A percentile compares a stretch with the other conserved stretches of the same genome.
Evolutionary conservation across 2,113 vertebrate species (phyloP).

Genomic region (Grus americana): DNA sequence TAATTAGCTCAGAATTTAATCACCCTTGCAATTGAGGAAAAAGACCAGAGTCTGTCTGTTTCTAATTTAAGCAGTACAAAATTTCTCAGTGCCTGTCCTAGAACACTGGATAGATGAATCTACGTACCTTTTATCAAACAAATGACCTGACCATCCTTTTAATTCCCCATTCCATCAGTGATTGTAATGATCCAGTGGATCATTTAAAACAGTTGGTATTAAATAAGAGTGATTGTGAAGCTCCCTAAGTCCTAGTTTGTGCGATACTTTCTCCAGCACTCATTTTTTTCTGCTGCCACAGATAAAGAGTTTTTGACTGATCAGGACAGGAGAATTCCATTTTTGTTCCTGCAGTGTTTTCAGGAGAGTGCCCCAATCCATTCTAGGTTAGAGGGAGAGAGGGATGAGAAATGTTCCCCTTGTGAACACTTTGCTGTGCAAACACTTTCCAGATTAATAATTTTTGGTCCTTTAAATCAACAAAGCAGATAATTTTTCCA

Average conservation of each 20-base stretch:
- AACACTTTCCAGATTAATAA: not conserved
- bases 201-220: not conserved
- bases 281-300: not conserved
- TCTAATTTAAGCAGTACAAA: not conserved
- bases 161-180: not conserved
- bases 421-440: not conserved
- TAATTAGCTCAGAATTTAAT: slow-evolving; percentile 12
- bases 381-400: not conserved
- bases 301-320: not conserved
- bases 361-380: not conserved
- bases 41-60: not conserved
- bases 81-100: not conserved
- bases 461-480: not conserved
- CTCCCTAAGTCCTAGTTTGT: not conserved
- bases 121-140: not conserved
- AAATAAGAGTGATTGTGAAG: not conserved
- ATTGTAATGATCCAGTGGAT: not conserved
- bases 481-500: not conserved
- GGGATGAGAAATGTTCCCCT: not conserved
- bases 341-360: not conserved
- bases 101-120: not conserved
- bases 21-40: not conserved
- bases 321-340: not conserved
- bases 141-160: not conserved
- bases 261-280: not conserved